Evolutionary conservation across 2,888 invertebrate species (phyloP), one percentile per base, ranked within the genome.

Genomic region (Ochropacha duplaris): DNA sequence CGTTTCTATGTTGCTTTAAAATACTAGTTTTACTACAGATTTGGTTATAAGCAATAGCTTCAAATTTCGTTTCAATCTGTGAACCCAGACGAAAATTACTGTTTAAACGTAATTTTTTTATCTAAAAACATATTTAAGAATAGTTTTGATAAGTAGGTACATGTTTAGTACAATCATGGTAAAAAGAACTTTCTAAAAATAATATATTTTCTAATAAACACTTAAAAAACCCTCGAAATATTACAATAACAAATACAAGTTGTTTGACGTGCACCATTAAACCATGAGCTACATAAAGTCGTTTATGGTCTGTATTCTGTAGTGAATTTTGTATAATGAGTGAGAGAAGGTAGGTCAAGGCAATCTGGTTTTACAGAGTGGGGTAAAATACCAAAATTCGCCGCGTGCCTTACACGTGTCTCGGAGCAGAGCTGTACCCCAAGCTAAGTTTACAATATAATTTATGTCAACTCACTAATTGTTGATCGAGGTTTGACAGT

Each of bases 391-490:
- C 72, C 76, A 76, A 84, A 74, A 71, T 78, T 60, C 52, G 83
- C 62, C 87, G 77, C 87, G 87, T 88, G 88, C 60, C 81, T 50
- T 63, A 65, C 88, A 81, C 88, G 88, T 82, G 88, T 64, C 78
- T 16, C 66, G 59, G 62, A 67, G 64, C 75, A 62, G 71, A 67
- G 64, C 75, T 62, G 71, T 65, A 75, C 71, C 70, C 73, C 74
- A 4, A 61, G 68, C 72, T 64, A 83, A 86, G 79, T 86, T 84
- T 83, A 84, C 75, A 83, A 85, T 81, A 81, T 83, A 84, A 84
- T 88, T 85, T 83, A 83, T 84, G 88, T 87, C 85, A 86, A 75
- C 71, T 77, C 69, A 75, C 83, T 87, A 87, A 87, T 88, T 86
- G 84, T 78, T 81, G 82, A 81, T 74, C 78, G 71, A 76, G 77